Percentiles rank a stretch among this genome's conserved stretches.
These are phyloP conservation scores for Conus ventricosus DNA, from an alignment of 1,140 invertebrate genomes.

Conservation along the genomic window DNA sequence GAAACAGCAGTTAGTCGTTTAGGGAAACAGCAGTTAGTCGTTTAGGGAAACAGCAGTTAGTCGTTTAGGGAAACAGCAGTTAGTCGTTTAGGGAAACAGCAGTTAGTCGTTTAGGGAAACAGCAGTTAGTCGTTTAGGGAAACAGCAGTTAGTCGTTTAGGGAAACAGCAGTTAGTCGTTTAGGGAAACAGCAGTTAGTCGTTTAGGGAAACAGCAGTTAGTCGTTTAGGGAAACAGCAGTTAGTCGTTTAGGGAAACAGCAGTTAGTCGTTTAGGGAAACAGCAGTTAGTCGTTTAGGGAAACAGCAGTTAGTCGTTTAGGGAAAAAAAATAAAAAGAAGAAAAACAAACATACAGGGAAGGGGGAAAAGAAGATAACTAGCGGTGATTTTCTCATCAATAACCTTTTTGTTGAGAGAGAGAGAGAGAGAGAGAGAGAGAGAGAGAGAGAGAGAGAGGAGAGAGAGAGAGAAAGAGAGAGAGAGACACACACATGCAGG, in stretches of 20 bases:
- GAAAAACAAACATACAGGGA: neutral
- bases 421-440: neutral
- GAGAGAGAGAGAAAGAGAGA: neutral
- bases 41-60: neutral
- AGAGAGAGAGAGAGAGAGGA: neutral
- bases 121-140: neutral
- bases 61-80: neutral
- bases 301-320: neutral
- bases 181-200: neutral
- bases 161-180: neutral
- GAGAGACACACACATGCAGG: neutral
- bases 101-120: neutral
- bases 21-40: too few species aligned
- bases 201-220: neutral
- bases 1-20: neutral
- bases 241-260: neutral
- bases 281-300: neutral
- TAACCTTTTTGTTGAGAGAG: too few species aligned
- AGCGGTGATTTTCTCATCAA: neutral
- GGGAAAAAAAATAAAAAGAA: neutral
- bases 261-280: neutral
- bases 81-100: neutral
- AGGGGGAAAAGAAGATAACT: neutral
- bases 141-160: neutral
- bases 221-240: neutral